phyloP scores from a whole-genome alignment of 2,888 invertebrate species.

The Aleiodes testaceus region DNA sequence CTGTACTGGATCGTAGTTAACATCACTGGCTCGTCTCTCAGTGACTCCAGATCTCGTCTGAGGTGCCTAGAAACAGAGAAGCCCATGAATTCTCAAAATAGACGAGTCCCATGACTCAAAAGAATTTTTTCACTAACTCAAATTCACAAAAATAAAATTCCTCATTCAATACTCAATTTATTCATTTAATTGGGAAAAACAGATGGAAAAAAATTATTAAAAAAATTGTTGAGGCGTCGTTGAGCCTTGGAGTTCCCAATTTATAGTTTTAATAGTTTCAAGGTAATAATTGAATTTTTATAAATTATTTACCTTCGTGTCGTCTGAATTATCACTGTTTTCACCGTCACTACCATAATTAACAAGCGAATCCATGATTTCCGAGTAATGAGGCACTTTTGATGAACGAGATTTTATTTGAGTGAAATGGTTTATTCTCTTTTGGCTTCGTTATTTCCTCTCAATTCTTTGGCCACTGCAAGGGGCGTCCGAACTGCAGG shows the following conservation, averaged over 20 bases:
- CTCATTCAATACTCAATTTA: too few species aligned
- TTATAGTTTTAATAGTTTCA: not conserved
- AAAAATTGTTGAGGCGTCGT: not conserved
- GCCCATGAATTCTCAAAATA: not conserved
- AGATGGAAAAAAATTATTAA: slow-evolving; percentile 4
- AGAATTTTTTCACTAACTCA: too few species aligned
- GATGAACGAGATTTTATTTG: too few species aligned
- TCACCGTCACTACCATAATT: slow-evolving; percentile 88
- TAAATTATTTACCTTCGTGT: slow-evolving; percentile 61
- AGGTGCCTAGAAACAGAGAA: slow-evolving; percentile 36
- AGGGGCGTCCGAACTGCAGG: too few species aligned
- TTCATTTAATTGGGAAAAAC: too few species aligned
- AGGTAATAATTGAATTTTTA: not conserved
- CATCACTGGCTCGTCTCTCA: slow-evolving; percentile 75
- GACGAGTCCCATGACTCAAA: not conserved
- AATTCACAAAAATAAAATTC: too few species aligned
- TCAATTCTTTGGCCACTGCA: too few species aligned
- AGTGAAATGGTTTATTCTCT: too few species aligned
- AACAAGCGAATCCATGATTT: slow-evolving; percentile 82
- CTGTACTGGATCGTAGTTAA: slow-evolving; percentile 84
- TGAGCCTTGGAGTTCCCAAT: not conserved
- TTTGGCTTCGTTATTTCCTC: too few species aligned
- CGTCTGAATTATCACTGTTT: slow-evolving; percentile 72
- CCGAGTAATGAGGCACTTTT: too few species aligned
- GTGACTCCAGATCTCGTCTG: slow-evolving; percentile 2